phyloP scores from a whole-genome alignment of 2,113 vertebrate species.

The Gulo gulo region DNA sequence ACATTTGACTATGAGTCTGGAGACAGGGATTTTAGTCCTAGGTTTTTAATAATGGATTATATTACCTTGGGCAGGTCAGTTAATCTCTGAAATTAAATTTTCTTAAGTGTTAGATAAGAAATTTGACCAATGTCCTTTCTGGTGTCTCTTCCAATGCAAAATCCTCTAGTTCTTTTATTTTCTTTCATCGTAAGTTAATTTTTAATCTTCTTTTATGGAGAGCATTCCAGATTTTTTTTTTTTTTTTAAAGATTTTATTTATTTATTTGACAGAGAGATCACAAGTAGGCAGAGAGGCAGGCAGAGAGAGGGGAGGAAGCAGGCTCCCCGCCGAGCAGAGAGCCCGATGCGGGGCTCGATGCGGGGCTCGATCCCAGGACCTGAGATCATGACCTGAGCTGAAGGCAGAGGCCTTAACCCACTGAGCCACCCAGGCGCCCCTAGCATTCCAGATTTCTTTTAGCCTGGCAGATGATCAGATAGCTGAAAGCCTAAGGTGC shows the following conservation, averaged over 20 bases:
- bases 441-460: not conserved
- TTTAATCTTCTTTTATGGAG: slow-evolving; percentile 30
- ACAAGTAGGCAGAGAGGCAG: too few relatives aligned
- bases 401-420: too few relatives aligned
- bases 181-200: not conserved
- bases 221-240: not conserved
- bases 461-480: slow-evolving; percentile 23
- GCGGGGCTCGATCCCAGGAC: too few relatives aligned
- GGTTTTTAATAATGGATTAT: slow-evolving; percentile 18
- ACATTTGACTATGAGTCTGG: not conserved
- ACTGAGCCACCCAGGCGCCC: too few relatives aligned
- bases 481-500: slow-evolving; percentile 40
- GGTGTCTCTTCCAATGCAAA: not conserved
- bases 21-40: not conserved
- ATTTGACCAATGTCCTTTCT: not conserved
- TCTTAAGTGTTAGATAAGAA: slow-evolving; percentile 47
- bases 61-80: slow-evolving; percentile 31
- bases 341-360: too few relatives aligned
- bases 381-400: too few relatives aligned
- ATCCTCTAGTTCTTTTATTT: not conserved
- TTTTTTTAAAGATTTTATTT: too few relatives aligned
- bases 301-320: too few relatives aligned
- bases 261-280: too few relatives aligned
- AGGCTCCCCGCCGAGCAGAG: too few relatives aligned
- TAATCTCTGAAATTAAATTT: slow-evolving; percentile 42